Percentiles rank a stretch among this genome's conserved stretches.
These are phyloP conservation scores for Hemibagrus guttatus DNA, from an alignment of 2,797 vertebrate genomes.

Conservation along the genomic window DNA sequence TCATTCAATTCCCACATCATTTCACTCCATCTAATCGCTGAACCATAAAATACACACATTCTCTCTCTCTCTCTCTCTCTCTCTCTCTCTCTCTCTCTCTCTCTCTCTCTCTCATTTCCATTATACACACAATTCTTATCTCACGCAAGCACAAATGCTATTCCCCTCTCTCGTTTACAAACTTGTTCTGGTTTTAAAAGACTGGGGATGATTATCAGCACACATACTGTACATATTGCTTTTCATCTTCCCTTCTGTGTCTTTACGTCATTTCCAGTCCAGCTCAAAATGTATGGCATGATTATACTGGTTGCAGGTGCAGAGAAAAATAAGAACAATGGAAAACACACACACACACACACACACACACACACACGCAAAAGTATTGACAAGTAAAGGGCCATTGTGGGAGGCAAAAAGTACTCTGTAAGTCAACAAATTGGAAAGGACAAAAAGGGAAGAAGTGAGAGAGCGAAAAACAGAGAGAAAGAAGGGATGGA, in stretches of 20 bases:
- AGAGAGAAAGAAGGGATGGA: not conserved
- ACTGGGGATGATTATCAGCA: not conserved
- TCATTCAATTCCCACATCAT: constrained; percentile 28
- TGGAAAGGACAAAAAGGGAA: constrained; percentile 18
- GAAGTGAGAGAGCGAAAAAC: not conserved
- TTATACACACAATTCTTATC: constrained; percentile 24
- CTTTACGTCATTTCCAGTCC: not conserved
- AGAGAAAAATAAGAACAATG: not conserved
- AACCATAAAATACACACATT: constrained; percentile 35
- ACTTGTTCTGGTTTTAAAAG: not conserved
- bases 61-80: not conserved
- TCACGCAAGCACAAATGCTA: constrained; percentile 8
- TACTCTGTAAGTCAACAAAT: constrained; percentile 36
- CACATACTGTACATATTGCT: not conserved
- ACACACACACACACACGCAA: constrained; percentile 22
- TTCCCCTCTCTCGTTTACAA: constrained; percentile 11
- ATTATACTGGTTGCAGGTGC: not conserved
- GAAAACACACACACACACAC: not conserved
- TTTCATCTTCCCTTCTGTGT: not conserved
- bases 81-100: not conserved
- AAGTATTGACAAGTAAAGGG: constrained; percentile 47
- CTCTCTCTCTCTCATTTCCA: not conserved
- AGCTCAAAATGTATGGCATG: not conserved
- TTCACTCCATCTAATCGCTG: constrained; percentile 36
- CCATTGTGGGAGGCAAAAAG: constrained; percentile 42